Evolutionary conservation across 1,140 invertebrate species (phyloP).

Genomic region (Triops cancriformis): DNA sequence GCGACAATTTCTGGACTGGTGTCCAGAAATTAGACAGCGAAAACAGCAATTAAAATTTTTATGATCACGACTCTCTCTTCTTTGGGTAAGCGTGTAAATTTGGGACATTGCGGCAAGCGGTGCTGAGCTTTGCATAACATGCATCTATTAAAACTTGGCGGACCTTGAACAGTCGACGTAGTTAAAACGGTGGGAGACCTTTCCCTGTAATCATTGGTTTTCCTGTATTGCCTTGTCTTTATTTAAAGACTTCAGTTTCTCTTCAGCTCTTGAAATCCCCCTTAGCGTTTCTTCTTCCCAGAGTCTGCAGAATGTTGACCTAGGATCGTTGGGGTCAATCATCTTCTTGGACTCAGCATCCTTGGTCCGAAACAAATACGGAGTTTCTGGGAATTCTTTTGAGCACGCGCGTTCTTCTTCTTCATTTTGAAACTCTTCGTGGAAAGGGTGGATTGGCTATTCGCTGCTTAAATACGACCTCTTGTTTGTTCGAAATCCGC

Average conservation of each 20-base stretch:
- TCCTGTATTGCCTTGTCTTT: neutral
- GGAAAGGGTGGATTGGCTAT: neutral
- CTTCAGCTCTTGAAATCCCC: neutral
- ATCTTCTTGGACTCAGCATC: neutral
- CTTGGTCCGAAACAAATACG: neutral
- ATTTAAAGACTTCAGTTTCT: neutral
- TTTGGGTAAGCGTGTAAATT: too few species aligned
- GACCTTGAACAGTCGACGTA: too few species aligned
- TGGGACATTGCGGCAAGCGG: too few species aligned
- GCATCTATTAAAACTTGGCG: too few species aligned
- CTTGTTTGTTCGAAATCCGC: neutral
- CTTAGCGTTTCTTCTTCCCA: neutral
- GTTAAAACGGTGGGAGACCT: too few species aligned
- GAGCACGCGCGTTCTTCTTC: neutral
- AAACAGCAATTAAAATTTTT: too few species aligned
- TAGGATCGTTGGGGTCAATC: neutral
- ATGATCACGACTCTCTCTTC: too few species aligned
- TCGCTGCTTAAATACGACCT: neutral
- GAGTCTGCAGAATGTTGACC: neutral
- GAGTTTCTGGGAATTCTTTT: neutral
- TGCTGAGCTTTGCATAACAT: too few species aligned
- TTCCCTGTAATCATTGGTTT: too few species aligned
- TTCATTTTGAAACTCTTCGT: neutral
- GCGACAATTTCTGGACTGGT: too few species aligned
- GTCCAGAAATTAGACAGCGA: too few species aligned